Evolutionary conservation across 2,113 vertebrate genomes (phyloP), one percentile per base, ranked within the genome.

Genomic region (Notiomystis cincta): DNA sequence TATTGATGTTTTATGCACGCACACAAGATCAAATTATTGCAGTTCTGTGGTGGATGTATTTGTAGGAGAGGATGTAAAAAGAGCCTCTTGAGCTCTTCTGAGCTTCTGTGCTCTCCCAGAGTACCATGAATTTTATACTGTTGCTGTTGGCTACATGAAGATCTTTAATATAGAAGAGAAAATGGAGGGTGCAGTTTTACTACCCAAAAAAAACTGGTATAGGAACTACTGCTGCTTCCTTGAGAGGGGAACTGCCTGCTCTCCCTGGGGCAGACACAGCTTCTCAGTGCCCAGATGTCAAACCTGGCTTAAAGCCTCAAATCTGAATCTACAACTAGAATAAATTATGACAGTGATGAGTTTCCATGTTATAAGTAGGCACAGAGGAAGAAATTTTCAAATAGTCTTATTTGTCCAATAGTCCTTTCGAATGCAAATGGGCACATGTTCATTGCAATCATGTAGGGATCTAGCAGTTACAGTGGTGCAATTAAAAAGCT

Each of bases 391-490:
- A 67, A 12, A 58, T 78, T 78, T 77, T n/a, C 22, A 9, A 42
- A 14, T 38, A 30, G 24, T 31, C 8, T 40, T 58, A 31, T 57
- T 67, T 76, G 38, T 57, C 24, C 19, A 18, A 0, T 50, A 56
- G 6, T 42, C 4, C 24, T 75, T 89, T 84, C 64, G 31, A 58
- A 47, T 67, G 11, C 40, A 77, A 24, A 27, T 18, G 19, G 24
- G 1, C 21, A 22, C 7, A 3, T n/a, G 5, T 35, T 88, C 37
- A 13, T 65, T 3, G 2, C 48, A 71, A 0, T 82, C 11, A 2
- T 11, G 6, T 21, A 56, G n/a, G 40, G 50, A 50, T 48, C 30
- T 44, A 27, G 38, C 27, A 89, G 48, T 61, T 78, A 58, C n/a
- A 73, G 93, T 67, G 10, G 23, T 42, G 15, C 42, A 81, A 21